Evolutionary conservation across 2,888 invertebrate genomes (phyloP).

Genomic region (Sisyra nigra): DNA sequence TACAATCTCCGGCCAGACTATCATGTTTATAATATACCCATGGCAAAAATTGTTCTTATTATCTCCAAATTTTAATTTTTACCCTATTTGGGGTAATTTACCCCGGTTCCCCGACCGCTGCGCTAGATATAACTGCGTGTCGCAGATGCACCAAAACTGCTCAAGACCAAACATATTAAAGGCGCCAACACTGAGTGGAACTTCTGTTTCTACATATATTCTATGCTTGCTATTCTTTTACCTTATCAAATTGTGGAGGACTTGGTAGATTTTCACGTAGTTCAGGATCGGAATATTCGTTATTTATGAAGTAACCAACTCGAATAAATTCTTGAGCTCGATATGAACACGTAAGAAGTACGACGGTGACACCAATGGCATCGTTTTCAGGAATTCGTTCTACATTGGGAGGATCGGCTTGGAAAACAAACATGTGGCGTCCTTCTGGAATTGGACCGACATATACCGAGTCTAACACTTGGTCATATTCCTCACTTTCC

Average conservation of each 20-base stretch:
- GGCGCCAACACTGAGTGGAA: too few species aligned
- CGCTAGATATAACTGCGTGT: too few species aligned
- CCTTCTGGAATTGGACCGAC: slow-evolving; percentile 98
- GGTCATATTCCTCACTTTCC: slow-evolving; percentile 93
- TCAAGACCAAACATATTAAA: too few species aligned
- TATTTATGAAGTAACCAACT: slow-evolving; percentile 97
- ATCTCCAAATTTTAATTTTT: too few species aligned
- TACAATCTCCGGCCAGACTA: too few species aligned
- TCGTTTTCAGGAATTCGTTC: slow-evolving; percentile 89
- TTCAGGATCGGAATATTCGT: slow-evolving; percentile 89
- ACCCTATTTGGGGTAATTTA: too few species aligned
- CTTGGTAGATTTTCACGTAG: slow-evolving; percentile 87
- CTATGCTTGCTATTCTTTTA: slow-evolving; percentile 27
- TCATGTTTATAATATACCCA: too few species aligned
- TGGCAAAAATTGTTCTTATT: too few species aligned
- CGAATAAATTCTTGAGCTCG: slow-evolving; percentile 84
- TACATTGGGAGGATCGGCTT: slow-evolving; percentile 93
- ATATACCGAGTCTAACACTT: slow-evolving; percentile 91
- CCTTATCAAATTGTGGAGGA: slow-evolving; percentile 86
- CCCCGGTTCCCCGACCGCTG: too few species aligned
- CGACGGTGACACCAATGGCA: slow-evolving; percentile 95
- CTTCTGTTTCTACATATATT: too few species aligned
- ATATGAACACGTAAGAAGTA: slow-evolving; percentile 88
- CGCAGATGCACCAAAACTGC: too few species aligned
- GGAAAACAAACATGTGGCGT: slow-evolving; percentile 84